Evolutionary conservation across 1,140 invertebrate species (phyloP).

Genomic region (Philaenus spumarius): DNA sequence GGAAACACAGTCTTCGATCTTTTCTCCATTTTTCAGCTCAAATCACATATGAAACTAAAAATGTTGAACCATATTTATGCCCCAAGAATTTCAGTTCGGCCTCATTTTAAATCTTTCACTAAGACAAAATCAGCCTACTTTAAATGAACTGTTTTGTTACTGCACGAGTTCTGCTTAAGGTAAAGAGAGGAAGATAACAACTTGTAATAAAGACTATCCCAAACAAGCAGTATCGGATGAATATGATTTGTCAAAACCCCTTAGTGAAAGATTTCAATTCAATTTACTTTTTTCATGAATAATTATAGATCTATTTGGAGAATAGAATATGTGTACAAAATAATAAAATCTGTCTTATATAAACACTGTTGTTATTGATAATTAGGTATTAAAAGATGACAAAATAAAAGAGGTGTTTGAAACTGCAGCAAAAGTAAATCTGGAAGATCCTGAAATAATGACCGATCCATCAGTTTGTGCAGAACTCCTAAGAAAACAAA

Average conservation of each 20-base stretch:
- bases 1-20: too few species aligned
- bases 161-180: too few species aligned
- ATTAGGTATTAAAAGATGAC: conserved; percentile 62
- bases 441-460: conserved; percentile 41
- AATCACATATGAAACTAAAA: too few species aligned
- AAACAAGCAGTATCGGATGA: background rate
- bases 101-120: too few species aligned
- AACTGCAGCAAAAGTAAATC: conserved; percentile 44
- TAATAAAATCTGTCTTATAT: background rate
- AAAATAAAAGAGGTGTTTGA: conserved; percentile 60
- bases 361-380: background rate
- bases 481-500: conserved; percentile 39
- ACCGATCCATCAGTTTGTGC: conserved; percentile 44
- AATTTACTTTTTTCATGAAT: conserved; percentile 17
- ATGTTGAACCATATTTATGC: too few species aligned
- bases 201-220: background rate
- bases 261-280: conserved; percentile 9
- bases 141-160: too few species aligned
- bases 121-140: too few species aligned
- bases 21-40: too few species aligned
- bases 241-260: background rate
- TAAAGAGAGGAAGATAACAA: background rate
- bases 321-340: background rate
- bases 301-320: background rate
- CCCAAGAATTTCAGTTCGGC: too few species aligned